Conservation (phyloP, 2,888 invertebrate genomes). For the Peribatodes rhomboidaria region DNA sequence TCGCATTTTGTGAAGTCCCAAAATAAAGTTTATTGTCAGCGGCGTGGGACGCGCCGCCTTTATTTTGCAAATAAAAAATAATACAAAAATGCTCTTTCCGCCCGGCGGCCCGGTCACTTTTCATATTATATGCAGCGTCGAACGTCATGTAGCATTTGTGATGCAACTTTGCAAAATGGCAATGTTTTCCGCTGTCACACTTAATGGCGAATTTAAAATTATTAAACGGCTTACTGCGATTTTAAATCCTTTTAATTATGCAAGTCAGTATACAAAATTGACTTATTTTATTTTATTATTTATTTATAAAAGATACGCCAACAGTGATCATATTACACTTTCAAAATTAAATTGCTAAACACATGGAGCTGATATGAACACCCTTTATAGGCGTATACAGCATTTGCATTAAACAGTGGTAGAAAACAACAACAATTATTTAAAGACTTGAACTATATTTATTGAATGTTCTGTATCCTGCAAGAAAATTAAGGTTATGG, state of each 20-base stretch:
- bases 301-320: no score
- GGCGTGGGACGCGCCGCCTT: conserved; percentile 61
- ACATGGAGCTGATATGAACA: no score
- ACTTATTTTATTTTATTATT: no score
- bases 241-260: neutral
- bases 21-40: conserved; percentile 80
- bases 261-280: neutral
- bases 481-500: neutral
- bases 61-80: conserved; percentile 30
- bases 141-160: conserved; percentile 40
- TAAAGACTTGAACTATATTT: neutral
- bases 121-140: conserved; percentile 43
- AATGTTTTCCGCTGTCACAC: conserved; percentile 1
- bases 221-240: neutral
- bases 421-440: no score
- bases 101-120: conserved; percentile 42
- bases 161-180: conserved; percentile 44
- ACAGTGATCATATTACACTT: no score
- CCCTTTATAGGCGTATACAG: no score
- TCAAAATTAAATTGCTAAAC: no score
- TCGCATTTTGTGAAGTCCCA: conserved; percentile 67
- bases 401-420: no score
- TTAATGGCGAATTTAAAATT: conserved; percentile 9
- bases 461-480: conserved; percentile 1
- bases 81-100: conserved; percentile 32